Conservation (phyloP, 64 coral and sea anemone species). For the Exaiptasia diaphana region DNA sequence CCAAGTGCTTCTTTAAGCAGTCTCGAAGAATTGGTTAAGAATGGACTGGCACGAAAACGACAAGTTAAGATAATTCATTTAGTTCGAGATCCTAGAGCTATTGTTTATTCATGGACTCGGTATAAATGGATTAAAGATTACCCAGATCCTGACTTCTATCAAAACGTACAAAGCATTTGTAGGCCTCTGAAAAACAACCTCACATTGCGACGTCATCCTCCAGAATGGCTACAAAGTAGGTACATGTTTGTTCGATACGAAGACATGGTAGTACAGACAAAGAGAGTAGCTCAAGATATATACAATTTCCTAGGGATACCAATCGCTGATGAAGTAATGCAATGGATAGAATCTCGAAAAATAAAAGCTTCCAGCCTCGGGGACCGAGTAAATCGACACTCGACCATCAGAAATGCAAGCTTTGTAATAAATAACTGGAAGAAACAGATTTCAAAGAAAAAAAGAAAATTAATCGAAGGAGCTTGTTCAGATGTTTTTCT, state of each 20-base stretch:
- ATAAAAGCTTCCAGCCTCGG: neutral
- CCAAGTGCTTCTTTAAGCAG: neutral
- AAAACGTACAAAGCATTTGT: neutral
- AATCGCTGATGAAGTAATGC: neutral
- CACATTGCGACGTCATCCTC: neutral
- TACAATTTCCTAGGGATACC: neutral
- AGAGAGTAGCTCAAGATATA: neutral
- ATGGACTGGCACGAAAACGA: neutral
- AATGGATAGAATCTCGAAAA: neutral
- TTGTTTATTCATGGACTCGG: slow-evolving; percentile 15
- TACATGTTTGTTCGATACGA: neutral
- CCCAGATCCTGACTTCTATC: neutral
- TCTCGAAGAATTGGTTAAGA: neutral
- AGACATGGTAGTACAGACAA: neutral
- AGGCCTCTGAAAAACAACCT: neutral
- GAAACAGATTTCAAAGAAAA: too few relatives aligned
- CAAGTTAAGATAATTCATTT: slow-evolving; percentile 29
- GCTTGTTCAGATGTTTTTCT: too few relatives aligned
- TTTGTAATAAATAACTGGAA: too few relatives aligned
- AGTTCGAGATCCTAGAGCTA: slow-evolving; percentile 56
- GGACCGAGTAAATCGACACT: too few relatives aligned
- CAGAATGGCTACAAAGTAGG: neutral
- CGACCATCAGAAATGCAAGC: too few relatives aligned
- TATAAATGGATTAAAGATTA: neutral
- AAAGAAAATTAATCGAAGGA: too few relatives aligned